A percentile compares a stretch with the other conserved stretches of the same genome.
Evolutionary conservation across 2,113 vertebrate species (phyloP).

Genomic region (Pungitius pungitius): DNA sequence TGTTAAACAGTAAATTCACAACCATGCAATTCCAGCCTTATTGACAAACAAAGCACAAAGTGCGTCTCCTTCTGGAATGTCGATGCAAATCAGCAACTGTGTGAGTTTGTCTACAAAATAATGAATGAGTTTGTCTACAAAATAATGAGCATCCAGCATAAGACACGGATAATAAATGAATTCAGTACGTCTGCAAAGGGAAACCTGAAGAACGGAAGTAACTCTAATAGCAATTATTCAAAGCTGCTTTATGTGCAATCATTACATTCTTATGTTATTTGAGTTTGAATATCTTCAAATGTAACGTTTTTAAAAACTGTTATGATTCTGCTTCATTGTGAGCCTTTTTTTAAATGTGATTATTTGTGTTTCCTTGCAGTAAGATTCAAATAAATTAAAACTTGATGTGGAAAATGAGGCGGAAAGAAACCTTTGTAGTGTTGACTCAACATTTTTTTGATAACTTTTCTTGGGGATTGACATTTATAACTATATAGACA

Average conservation of each 20-base stretch:
- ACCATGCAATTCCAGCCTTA: constrained; percentile 1
- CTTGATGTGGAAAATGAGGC: constrained; percentile 15
- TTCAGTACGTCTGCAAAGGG: background rate
- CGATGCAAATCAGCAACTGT: constrained; percentile 17
- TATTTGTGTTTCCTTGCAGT: constrained; percentile 13
- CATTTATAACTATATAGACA: background rate
- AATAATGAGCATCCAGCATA: background rate
- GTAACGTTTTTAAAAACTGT: background rate
- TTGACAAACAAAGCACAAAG: background rate
- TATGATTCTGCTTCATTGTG: background rate
- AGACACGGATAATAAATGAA: background rate
- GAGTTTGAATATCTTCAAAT: constrained; percentile 5
- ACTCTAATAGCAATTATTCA: background rate
- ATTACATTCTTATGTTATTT: constrained; percentile 2
- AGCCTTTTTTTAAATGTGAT: background rate
- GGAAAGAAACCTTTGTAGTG: background rate
- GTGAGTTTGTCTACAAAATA: background rate
- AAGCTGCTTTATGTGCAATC: constrained; percentile 14
- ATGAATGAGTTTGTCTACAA: background rate
- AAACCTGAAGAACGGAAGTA: background rate
- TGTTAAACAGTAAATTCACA: background rate
- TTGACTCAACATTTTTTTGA: background rate
- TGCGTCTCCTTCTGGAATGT: constrained; percentile 6
- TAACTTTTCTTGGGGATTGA: background rate
- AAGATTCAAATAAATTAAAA: constrained; percentile 27